Evolutionary conservation across 2,797 vertebrate genomes (phyloP).

Genomic region (Chaunax sp.): DNA sequence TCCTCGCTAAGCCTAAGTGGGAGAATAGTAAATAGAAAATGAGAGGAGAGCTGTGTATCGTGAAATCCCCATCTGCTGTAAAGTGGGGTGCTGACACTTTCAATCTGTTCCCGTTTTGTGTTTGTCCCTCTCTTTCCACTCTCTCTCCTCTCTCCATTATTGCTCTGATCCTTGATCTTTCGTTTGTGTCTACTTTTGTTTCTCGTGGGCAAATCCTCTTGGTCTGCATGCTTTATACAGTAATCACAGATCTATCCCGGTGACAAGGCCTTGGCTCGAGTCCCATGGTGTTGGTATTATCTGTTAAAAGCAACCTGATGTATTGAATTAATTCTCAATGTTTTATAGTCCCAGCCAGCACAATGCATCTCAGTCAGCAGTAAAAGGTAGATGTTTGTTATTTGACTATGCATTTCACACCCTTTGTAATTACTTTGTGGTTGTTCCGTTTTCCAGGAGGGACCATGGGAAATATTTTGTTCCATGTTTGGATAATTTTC

Average conservation of each 20-base stretch:
- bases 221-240: constrained; percentile 50
- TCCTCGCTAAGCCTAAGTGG: constrained; percentile 71
- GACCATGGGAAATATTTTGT: constrained; percentile 49
- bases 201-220: constrained; percentile 50
- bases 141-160: constrained; percentile 57
- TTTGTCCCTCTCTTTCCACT: constrained; percentile 48
- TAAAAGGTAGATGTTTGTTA: constrained; percentile 46
- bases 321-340: constrained; percentile 26
- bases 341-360: constrained; percentile 17
- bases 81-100: constrained; percentile 78
- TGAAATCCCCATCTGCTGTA: constrained; percentile 81
- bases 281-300: constrained; percentile 27
- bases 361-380: constrained; percentile 17
- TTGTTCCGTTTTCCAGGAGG: constrained; percentile 38
- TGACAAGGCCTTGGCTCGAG: constrained; percentile 42
- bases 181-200: constrained; percentile 57
- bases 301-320: constrained; percentile 40
- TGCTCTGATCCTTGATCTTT: constrained; percentile 65
- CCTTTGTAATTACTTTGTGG: constrained; percentile 47
- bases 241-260: constrained; percentile 58
- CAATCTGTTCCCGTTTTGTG: constrained; percentile 70
- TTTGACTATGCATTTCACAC: constrained; percentile 23
- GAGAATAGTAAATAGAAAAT: constrained; percentile 76
- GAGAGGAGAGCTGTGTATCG: constrained; percentile 65
- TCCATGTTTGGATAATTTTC: constrained; percentile 33